phyloP scores from a whole-genome alignment of 2,797 vertebrate genomes.

The Apogon hyalosoma region DNA sequence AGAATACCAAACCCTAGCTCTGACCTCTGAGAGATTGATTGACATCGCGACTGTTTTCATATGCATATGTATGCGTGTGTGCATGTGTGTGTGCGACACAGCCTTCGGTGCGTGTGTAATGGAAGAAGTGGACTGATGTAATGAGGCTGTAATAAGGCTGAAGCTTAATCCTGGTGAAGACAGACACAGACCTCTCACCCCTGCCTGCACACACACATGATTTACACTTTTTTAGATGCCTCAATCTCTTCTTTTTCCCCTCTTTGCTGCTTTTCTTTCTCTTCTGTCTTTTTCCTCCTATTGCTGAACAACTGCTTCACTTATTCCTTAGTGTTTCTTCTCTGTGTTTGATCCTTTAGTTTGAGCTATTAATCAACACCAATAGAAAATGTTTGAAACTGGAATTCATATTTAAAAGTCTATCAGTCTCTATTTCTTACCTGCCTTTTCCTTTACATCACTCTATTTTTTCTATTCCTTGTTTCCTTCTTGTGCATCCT shows the following conservation, averaged over 20 bases:
- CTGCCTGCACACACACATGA: no score
- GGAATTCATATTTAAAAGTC: no score
- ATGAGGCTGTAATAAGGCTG: conserved; percentile 81
- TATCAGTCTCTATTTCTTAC: neutral
- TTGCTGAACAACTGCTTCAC: neutral
- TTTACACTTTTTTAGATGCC: neutral
- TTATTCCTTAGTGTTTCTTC: neutral
- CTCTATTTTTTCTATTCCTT: neutral
- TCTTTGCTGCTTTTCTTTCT: neutral
- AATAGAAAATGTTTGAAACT: no score
- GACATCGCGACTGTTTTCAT: conserved; percentile 61
- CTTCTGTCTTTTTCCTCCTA: neutral
- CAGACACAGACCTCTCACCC: conserved; percentile 73
- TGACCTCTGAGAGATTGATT: conserved; percentile 62
- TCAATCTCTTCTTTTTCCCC: neutral
- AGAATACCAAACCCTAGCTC: conserved; percentile 51
- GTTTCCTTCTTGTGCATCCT: conserved; percentile 5
- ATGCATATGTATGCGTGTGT: conserved; percentile 63
- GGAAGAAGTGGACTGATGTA: conserved; percentile 82
- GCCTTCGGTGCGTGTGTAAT: conserved; percentile 62
- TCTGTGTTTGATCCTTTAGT: no score
- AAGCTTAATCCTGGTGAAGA: conserved; percentile 79
- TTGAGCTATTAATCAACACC: no score
- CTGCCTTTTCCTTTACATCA: neutral
- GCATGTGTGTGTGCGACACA: conserved; percentile 24